Percentiles rank a stretch among this genome's conserved stretches.
Evolutionary conservation across 2,888 invertebrate genomes (phyloP).

Genomic region (Tolmerus cingulatus): DNA sequence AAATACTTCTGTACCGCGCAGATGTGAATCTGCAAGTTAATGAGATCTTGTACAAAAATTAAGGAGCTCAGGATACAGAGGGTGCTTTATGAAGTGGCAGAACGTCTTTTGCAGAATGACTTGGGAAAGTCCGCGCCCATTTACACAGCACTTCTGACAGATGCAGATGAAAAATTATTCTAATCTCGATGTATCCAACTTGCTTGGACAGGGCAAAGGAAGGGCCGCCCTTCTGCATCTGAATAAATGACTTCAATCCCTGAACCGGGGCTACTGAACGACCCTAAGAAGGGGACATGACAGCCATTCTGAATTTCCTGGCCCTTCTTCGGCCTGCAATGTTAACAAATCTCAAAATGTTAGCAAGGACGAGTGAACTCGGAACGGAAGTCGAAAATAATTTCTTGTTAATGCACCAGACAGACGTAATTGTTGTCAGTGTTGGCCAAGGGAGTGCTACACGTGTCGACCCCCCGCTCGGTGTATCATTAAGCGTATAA

Average conservation of each 20-base stretch:
- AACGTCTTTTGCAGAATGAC: background rate
- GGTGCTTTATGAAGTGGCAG: background rate
- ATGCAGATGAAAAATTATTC: constrained; percentile 37
- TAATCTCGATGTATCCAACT: background rate
- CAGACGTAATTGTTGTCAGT: constrained; percentile 15
- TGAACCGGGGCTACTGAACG: background rate
- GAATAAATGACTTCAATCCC: background rate
- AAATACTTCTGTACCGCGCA: background rate
- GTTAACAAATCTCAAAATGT: constrained; percentile 11
- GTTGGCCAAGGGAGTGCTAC: background rate
- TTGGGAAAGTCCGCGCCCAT: background rate
- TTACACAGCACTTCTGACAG: constrained; percentile 18
- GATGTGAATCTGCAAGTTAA: background rate
- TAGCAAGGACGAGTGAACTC: background rate
- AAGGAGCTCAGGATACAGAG: background rate
- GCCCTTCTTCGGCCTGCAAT: background rate
- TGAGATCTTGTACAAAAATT: background rate
- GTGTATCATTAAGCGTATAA: constrained; percentile 32
- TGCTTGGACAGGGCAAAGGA: background rate
- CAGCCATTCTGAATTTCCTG: background rate
- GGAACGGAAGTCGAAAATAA: constrained; percentile 32
- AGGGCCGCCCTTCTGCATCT: background rate
- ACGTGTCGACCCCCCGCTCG: background rate
- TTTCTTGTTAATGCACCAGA: constrained; percentile 24
- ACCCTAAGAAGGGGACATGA: background rate